Evolutionary conservation across 2,888 invertebrate species (phyloP).

Genomic region (Ernsta delagoae): DNA sequence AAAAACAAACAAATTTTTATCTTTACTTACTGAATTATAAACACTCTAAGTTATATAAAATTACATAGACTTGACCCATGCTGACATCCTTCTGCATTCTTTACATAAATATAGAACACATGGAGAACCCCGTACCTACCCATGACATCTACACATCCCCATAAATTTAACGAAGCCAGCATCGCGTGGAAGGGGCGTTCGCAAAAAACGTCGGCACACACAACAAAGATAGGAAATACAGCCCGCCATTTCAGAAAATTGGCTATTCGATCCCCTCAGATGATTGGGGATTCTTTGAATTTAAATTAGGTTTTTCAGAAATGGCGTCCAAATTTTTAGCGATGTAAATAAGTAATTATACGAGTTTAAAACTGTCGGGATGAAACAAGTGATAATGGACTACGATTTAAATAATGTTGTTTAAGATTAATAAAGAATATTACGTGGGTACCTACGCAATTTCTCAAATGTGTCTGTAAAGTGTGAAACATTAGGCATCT

Average conservation of each 20-base stretch:
- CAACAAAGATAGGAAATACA: constrained; percentile 79
- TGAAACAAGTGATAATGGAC: not conserved
- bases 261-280: constrained; percentile 64
- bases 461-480: too few species aligned
- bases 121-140: constrained; percentile 25
- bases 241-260: constrained; percentile 81
- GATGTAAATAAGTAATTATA: not conserved
- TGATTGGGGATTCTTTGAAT: constrained; percentile 56
- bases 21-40: too few species aligned
- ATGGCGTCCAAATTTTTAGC: not conserved
- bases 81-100: constrained; percentile 11
- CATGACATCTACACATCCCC: constrained; percentile 39
- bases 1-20: too few species aligned
- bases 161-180: constrained; percentile 64
- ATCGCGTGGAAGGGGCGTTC: constrained; percentile 64
- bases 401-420: too few species aligned
- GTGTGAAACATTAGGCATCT: not conserved
- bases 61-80: constrained; percentile 22
- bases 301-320: constrained; percentile 47
- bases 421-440: too few species aligned
- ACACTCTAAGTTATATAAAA: not conserved
- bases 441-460: too few species aligned
- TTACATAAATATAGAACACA: constrained; percentile 20
- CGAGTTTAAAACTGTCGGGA: not conserved
- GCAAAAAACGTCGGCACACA: constrained; percentile 79